These are phyloP conservation scores for Sternotherus odoratus DNA, from an alignment of 2,797 vertebrate species.

Conservation along the genomic window DNA sequence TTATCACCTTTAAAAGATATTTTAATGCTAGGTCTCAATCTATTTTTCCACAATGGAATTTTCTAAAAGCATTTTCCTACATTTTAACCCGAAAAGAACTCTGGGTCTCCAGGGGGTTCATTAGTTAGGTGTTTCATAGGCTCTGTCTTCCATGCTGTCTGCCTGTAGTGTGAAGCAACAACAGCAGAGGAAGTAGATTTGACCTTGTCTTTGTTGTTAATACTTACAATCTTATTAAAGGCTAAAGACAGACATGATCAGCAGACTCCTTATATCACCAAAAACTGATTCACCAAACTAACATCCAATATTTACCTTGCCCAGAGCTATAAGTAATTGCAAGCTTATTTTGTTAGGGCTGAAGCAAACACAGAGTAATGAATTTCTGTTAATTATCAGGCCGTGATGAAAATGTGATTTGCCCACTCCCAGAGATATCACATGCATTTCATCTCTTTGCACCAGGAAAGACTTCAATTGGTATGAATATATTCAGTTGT, in stretches of 20 bases:
- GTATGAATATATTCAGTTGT: slow-evolving; percentile 60
- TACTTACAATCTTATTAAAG: slow-evolving; percentile 79
- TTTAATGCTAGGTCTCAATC: slow-evolving; percentile 10
- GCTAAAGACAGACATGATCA: slow-evolving; percentile 63
- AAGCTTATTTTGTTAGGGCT: slow-evolving; percentile 73
- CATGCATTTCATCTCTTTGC: slow-evolving; percentile 51
- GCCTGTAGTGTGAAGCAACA: slow-evolving; percentile 43
- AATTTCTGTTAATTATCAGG: slow-evolving; percentile 80
- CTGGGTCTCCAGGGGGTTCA: slow-evolving; percentile 79
- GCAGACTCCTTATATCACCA: slow-evolving; percentile 48
- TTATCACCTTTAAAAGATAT: background rate
- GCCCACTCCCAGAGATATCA: slow-evolving; percentile 23
- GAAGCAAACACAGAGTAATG: slow-evolving; percentile 72
- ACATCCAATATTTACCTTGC: slow-evolving; percentile 76
- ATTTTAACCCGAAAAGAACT: slow-evolving; percentile 72
- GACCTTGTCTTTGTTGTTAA: slow-evolving; percentile 73
- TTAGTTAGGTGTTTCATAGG: slow-evolving; percentile 75
- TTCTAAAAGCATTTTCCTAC: slow-evolving; percentile 76
- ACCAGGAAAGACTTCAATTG: slow-evolving; percentile 50
- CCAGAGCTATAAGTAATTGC: slow-evolving; percentile 80
- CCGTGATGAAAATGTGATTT: slow-evolving; percentile 66
- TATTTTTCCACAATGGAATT: slow-evolving; percentile 58
- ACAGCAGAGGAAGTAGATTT: slow-evolving; percentile 45
- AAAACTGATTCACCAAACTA: slow-evolving; percentile 73
- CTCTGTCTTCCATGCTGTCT: slow-evolving; percentile 63